Percentiles rank a stretch among this genome's conserved stretches.
Conservation (phyloP, 2,797 vertebrate genomes). For the Tachyglossus aculeatus region DNA sequence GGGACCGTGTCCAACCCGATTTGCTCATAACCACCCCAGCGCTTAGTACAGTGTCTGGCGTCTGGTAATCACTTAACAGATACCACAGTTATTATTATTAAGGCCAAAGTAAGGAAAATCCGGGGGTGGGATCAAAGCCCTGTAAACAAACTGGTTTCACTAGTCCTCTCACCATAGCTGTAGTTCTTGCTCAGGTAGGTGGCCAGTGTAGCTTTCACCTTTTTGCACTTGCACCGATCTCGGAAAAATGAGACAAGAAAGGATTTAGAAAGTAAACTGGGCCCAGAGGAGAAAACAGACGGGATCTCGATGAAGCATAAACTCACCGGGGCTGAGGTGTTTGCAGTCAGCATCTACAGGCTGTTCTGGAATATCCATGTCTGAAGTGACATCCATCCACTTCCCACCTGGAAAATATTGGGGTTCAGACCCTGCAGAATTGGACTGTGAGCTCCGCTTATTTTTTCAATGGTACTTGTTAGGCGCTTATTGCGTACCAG, state of each 20-base stretch:
- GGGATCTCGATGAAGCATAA: not conserved
- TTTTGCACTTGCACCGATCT: conserved; percentile 82
- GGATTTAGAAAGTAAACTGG: not conserved
- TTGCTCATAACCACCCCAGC: too few species aligned
- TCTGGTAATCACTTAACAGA: too few species aligned
- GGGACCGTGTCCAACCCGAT: too few species aligned
- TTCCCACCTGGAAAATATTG: conserved; percentile 75
- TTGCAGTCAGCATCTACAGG: conserved; percentile 72
- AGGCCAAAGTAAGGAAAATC: too few species aligned
- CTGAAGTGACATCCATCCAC: conserved; percentile 80
- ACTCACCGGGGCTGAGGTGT: conserved; percentile 73
- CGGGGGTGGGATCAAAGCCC: too few species aligned
- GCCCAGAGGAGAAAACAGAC: not conserved
- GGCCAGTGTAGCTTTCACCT: conserved; percentile 78
- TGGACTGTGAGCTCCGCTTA: too few species aligned
- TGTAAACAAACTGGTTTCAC: not conserved
- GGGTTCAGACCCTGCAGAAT: too few species aligned
- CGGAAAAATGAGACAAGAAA: conserved; percentile 30
- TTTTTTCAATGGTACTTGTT: too few species aligned
- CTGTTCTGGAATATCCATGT: conserved; percentile 74
- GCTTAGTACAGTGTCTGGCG: too few species aligned
- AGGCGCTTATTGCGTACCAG: too few species aligned
- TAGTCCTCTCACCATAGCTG: conserved; percentile 77
- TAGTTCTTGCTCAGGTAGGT: conserved; percentile 83
- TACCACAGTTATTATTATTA: too few species aligned